Base-by-base conservation (phyloP, 2,888 invertebrate species). In the Scaptomyza caliginosa region DNA sequence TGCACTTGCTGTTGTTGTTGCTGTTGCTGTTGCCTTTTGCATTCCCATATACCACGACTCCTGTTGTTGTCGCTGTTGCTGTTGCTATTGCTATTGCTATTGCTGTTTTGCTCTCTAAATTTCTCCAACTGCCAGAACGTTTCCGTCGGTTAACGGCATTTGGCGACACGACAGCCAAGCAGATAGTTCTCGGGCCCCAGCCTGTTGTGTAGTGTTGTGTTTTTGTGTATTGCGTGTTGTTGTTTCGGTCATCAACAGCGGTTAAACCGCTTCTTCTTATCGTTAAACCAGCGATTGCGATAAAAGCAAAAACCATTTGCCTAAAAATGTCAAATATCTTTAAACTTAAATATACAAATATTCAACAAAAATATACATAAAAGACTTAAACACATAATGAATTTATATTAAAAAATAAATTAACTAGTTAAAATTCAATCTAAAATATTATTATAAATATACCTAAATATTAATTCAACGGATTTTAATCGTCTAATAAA, bases 131-230 rank as follows among this genome's bases (percentile, higher is more conserved):
- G 36, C 74, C 65, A 56, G 52, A 26, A 6, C 45, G 38, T 48
- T 60, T n/a, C 76, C 83, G 81, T 72, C 80, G 71, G 69, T 69
- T 74, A 80, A 83, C 62, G 77, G 73, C 86, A 89, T 89, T 88
- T 83, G 75, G 69, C 57, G 68, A 73, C 72, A 73, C 89, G 82
- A 78, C 77, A 69, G 88, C 80, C 74, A 65, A 50, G 71, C 77
- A 82, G 85, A 74, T 80, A 81, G 82, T 86, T 77, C 72, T 59
- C 59, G 60, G 45, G 55, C 30, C 42, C 42, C 62, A 68, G 66
- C 60, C 59, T 74, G 46, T 74, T 72, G 49, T 55, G 23, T 56
- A 28, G 42, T 70, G 46, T 74, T 63, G 68, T 66, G 40, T 54
- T 49, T 34, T 50, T 69, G 65, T 78, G 70, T 65, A 54, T 55